Evolutionary conservation across 2,797 vertebrate species (phyloP), one percentile per base, ranked within the genome.

Genomic region (Avahi laniger): DNA sequence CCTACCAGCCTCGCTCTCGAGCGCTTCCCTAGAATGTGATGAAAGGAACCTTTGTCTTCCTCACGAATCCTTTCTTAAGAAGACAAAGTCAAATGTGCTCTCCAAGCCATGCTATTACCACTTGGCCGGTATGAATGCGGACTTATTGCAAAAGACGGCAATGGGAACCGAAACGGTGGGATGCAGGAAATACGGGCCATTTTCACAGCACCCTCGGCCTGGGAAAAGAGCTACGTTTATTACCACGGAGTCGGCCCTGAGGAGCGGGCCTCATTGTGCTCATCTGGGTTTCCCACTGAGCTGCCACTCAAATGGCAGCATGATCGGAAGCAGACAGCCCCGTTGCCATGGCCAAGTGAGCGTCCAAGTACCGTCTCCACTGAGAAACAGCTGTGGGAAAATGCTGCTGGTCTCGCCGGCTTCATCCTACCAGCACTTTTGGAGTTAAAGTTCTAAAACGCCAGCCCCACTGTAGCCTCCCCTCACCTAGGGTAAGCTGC

Each of bases 301-400:
- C 81, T 92, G 93, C 76, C 93, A 72, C 69, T 98, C 79, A 93
- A 79, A 57, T 0, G 33, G 41, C 85, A 70, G 20, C 9, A 22
- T 92, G 96, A 89, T 61, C 91, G 70, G 73, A 97, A 94, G 89
- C 33, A 63, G 0, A 1, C 4, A 26, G 4, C 67, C 10, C 46
- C 2, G 54, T 82, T 95, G 82, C 96, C 94, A 89, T 80, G 82
- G 79, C 90, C 7, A 0, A 5, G 59, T 79, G 80, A 95, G 86
- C 43, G 41, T 89, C 91, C 59, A 15, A 82, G 85, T 78, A 52
- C 88, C 75, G 93, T 88, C 67, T 38, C 88, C 72, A 4, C 83
- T 1, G 80, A 93, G 81, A 61, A 52, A 80, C 69, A 93, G 24
- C 93, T 92, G 65, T 46, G 93, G 93, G 96, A 97, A 97, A 92